These are phyloP conservation scores for Cladopsammia gracilis DNA, from an alignment of 64 coral and sea anemone species.

Conservation along the genomic window DNA sequence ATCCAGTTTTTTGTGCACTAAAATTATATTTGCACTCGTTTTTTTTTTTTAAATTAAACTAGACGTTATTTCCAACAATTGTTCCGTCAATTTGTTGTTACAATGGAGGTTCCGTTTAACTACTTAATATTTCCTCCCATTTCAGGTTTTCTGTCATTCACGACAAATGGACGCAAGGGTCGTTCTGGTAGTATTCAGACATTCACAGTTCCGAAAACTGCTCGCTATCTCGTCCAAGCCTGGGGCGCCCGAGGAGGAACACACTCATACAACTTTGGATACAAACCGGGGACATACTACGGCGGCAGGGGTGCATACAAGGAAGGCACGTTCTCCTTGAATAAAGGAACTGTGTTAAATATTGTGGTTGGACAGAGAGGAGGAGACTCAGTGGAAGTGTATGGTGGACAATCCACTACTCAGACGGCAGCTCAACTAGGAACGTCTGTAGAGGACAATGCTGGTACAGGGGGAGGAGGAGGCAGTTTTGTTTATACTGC, in stretches of 20 bases:
- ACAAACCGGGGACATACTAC: neutral
- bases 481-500: neutral
- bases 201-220: neutral
- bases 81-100: too few species aligned
- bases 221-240: slow-evolving; percentile 26
- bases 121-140: too few species aligned
- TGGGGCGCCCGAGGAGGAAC: slow-evolving; percentile 3
- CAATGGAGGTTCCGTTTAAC: too few species aligned
- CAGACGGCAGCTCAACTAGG: slow-evolving; percentile 57
- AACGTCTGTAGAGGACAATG: slow-evolving; percentile 50
- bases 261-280: slow-evolving; percentile 15
- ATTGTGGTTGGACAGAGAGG: slow-evolving; percentile 43
- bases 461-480: slow-evolving; percentile 46
- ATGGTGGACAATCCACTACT: slow-evolving; percentile 40
- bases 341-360: slow-evolving; percentile 3
- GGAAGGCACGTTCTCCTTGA: neutral
- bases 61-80: too few species aligned
- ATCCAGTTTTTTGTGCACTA: too few species aligned
- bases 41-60: too few species aligned
- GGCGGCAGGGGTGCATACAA: neutral
- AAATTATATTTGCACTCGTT: too few species aligned
- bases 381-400: slow-evolving; percentile 49
- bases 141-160: too few species aligned
- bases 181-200: too few species aligned
- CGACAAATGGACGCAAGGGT: too few species aligned